Base-by-base conservation (phyloP, 2,113 vertebrate species). In the Bufo bufo region DNA sequence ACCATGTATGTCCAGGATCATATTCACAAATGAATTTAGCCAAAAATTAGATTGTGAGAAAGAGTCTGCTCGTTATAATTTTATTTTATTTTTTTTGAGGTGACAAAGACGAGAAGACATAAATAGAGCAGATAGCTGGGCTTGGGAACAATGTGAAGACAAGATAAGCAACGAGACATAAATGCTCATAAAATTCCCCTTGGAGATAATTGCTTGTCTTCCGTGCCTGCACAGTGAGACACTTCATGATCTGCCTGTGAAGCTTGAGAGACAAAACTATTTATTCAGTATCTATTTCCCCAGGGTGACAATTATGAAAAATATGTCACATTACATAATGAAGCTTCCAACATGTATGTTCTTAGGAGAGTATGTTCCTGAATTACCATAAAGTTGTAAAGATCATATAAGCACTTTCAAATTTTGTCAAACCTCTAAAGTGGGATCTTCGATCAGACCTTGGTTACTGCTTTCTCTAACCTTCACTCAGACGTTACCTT, bases 91-190 rank as follows among this genome's bases (percentile, higher is more conserved):
- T 50, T 63, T 63, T 77, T 65, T 9, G 52, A 88, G 19, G 87
- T 88, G 87, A 82, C 71, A 84, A 50, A 52, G 87, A 88, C 71
- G 19, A 59, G 66, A 59, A 75, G 81, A 84, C 66, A 77, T 78
- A 88, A 88, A 88, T 88, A 75, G 86, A 75, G 79, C 69, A 88
- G 86, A 88, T 88, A 84, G 71, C 81, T 77, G 81, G 54, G 81
- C 80, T 77, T 77, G 80, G 71, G 71, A 88, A 84, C 87, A 83
- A 84, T 84, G 80, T 77, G 56, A 83, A 75, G 81, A 88, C 71
- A 75, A 88, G 87, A 88, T 88, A 88, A 88, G 82, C 56, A 77
- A 71, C 50, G 58, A 88, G 87, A 77, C 69, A 82, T 83, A 84
- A 88, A 77, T 77, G 74, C 79, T 71, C 85, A 82, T 82, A 49